Evolutionary conservation across 37 sponge, comb jelly and placozoan species (phyloP).

Genomic region (Hexactinellida sp.): DNA sequence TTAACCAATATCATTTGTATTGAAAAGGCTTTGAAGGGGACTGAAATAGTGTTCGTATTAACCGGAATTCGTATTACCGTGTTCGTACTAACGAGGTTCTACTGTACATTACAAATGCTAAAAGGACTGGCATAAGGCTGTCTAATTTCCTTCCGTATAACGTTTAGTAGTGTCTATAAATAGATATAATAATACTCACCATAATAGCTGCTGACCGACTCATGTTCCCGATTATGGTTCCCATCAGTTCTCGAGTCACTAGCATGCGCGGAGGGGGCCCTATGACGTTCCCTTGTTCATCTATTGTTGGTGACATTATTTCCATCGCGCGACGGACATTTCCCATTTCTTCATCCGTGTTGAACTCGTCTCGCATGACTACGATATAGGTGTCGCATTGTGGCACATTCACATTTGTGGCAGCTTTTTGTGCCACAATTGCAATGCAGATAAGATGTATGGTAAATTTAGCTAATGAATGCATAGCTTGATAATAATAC

Average conservation of each 20-base stretch:
- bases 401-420: background rate
- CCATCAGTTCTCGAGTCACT: background rate
- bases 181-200: background rate
- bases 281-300: too few relatives aligned
- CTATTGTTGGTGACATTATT: background rate
- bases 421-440: background rate
- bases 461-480: background rate
- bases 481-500: too few relatives aligned
- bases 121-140: too few relatives aligned
- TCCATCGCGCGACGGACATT: background rate
- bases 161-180: too few relatives aligned
- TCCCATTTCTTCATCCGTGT: background rate
- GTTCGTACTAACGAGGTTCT: too few relatives aligned
- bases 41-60: too few relatives aligned
- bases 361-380: background rate
- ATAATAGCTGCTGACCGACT: background rate
- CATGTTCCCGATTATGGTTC: background rate
- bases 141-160: too few relatives aligned
- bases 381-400: background rate
- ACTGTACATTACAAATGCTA: too few relatives aligned
- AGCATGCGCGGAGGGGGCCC: background rate
- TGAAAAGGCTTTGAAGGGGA: too few relatives aligned
- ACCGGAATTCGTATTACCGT: too few relatives aligned
- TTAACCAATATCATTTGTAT: too few relatives aligned
- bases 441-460: background rate